These are phyloP conservation scores for Hyphantria cunea DNA, from an alignment of 1,140 invertebrate species.

Conservation along the genomic window DNA sequence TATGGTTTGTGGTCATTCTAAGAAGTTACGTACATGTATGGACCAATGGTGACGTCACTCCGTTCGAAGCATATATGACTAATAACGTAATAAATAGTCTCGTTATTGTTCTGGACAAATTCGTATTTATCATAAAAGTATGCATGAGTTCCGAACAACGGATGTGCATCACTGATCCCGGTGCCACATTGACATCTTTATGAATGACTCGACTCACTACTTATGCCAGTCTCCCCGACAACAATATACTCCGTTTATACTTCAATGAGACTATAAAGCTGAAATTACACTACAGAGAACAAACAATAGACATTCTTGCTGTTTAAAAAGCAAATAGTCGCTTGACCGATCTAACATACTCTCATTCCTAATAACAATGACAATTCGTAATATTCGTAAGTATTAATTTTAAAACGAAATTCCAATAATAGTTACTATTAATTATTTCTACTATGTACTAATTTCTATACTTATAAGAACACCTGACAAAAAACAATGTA, in stretches of 20 bases:
- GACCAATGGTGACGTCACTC: slow-evolving; percentile 26
- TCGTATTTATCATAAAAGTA: slow-evolving; percentile 38
- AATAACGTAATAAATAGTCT: slow-evolving; percentile 34
- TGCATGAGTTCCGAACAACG: slow-evolving; percentile 50
- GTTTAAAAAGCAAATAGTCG: neutral
- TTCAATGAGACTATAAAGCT: neutral
- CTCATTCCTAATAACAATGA: too few species aligned
- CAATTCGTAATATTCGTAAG: too few species aligned
- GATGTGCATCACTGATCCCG: slow-evolving; percentile 73
- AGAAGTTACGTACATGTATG: slow-evolving; percentile 23
- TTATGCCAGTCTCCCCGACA: neutral
- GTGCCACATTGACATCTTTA: slow-evolving; percentile 73
- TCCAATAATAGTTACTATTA: too few species aligned
- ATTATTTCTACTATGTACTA: too few species aligned
- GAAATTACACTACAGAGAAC: neutral
- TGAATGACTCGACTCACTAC: slow-evolving; percentile 51
- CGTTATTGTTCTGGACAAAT: slow-evolving; percentile 57
- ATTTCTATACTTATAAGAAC: too few species aligned
- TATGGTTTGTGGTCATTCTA: slow-evolving; percentile 1
- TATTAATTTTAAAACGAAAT: too few species aligned
- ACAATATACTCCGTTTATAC: neutral
- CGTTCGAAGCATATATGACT: slow-evolving; percentile 32
- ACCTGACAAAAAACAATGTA: too few species aligned
- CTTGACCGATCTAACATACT: too few species aligned
- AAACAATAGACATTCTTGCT: slow-evolving; percentile 1